A percentile compares a stretch with the other conserved stretches of the same genome.
phyloP scores from a whole-genome alignment of 2,797 vertebrate genomes.

The Sarcoramphus papa region DNA sequence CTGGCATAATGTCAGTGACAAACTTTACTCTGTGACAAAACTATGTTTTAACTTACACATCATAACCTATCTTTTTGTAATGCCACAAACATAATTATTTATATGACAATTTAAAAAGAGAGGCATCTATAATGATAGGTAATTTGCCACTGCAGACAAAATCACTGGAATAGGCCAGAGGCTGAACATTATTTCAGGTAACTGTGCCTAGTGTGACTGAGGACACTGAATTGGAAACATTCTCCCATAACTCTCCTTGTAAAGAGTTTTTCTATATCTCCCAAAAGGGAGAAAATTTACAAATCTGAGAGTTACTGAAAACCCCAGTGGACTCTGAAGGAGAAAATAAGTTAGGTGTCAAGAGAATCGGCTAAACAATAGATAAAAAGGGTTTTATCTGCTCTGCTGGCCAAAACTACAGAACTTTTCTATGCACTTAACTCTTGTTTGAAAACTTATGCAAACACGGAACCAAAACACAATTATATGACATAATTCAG shows the following conservation, averaged over 20 bases:
- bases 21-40: neutral
- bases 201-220: neutral
- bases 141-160: neutral
- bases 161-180: neutral
- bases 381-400: neutral
- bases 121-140: neutral
- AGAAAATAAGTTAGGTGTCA: neutral
- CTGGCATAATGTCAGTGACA: neutral
- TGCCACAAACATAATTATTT: neutral
- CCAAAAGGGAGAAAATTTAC: neutral
- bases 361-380: neutral
- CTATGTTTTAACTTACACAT: neutral
- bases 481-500: neutral
- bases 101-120: neutral
- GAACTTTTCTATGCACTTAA: neutral
- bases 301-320: neutral
- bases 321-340: neutral
- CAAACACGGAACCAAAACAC: neutral
- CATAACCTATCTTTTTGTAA: neutral
- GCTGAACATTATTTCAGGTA: neutral
- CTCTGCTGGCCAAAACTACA: neutral
- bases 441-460: rapidly evolving
- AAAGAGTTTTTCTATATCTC: neutral
- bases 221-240: neutral
- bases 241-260: neutral